Evolutionary conservation across 2,888 invertebrate species (phyloP), one percentile per base, ranked within the genome.

Genomic region (Phragmatobia fuliginosa): DNA sequence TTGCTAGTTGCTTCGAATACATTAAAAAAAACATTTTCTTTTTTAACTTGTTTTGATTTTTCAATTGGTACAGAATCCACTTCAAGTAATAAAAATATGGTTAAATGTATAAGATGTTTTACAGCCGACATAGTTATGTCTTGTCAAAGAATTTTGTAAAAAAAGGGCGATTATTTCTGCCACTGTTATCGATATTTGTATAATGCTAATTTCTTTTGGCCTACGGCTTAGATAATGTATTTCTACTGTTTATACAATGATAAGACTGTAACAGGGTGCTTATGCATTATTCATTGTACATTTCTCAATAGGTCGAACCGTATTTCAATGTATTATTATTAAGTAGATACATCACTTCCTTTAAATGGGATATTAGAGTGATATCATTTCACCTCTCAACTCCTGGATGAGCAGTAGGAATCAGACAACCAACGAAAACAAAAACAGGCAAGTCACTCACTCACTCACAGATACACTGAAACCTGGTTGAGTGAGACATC

Each of bases 11-110:
- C 28, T 61, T 66, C 62, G 11, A 67, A n/a, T 21, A 31, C 67
- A 32, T 70, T 60, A 7, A 59, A 49, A 18, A 38, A 25, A 32
- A 60, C 38, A n/a, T 28, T 49, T 8, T 56, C 32, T 21, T 38
- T 25, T 14, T 71, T 67, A 7, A 62, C 32, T 7, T 33, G n/a
- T 62, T 16, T 67, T 5, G 7, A 36, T 38, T 38, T 62, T 8
- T n/a, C n/a, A n/a, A 52, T 67, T 61, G 65, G 65, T 31, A 67
- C 21, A 6, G 64, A 67, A 36, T 65, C 21, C 11, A 71, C 65
- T 36, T 62, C 1, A 28, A 58, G 6, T 58, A 62, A 58, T 14
- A 36, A 28, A 28, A 67, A 38, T 56, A 59, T 45, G 21, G 58
- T 41, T 28, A 64, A 41, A 32, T 52, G 4, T 49, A 60, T 14